Evolutionary conservation across 2,113 vertebrate species (phyloP).

Genomic region (Stegostoma tigrinum): DNA sequence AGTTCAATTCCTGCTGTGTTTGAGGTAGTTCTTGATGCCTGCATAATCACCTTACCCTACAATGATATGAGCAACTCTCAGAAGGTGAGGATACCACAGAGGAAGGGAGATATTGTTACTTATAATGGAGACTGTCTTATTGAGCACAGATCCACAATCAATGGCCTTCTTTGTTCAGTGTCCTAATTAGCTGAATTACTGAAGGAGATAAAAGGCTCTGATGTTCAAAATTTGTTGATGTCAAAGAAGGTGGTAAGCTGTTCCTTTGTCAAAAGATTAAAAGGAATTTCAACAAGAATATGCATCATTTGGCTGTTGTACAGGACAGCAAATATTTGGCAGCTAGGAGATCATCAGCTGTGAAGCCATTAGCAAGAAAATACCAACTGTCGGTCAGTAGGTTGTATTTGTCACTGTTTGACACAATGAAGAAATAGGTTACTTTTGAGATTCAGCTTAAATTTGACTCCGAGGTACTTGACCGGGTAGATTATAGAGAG

Average conservation of each 20-base stretch:
- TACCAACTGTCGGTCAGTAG: background rate
- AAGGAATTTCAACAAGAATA: background rate
- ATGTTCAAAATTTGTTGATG: background rate
- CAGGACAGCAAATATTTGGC: background rate
- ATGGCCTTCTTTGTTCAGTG: background rate
- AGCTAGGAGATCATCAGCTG: background rate
- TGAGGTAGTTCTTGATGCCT: background rate
- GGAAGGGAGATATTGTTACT: background rate
- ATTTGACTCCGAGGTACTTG: background rate
- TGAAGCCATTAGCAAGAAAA: background rate
- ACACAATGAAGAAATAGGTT: background rate
- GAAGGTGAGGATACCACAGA: background rate
- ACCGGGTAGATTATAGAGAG: too few species aligned
- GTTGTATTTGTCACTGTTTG: background rate
- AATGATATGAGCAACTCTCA: background rate
- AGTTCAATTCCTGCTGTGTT: background rate
- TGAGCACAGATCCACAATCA: background rate
- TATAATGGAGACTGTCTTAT: background rate
- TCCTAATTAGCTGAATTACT: background rate
- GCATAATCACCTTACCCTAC: background rate
- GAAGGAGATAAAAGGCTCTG: background rate
- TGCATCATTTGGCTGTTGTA: background rate
- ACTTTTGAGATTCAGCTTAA: background rate
- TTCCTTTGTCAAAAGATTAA: background rate
- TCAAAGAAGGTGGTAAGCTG: background rate